Evolutionary conservation across 2,888 invertebrate genomes (phyloP).

Genomic region (Linyphia triangularis): DNA sequence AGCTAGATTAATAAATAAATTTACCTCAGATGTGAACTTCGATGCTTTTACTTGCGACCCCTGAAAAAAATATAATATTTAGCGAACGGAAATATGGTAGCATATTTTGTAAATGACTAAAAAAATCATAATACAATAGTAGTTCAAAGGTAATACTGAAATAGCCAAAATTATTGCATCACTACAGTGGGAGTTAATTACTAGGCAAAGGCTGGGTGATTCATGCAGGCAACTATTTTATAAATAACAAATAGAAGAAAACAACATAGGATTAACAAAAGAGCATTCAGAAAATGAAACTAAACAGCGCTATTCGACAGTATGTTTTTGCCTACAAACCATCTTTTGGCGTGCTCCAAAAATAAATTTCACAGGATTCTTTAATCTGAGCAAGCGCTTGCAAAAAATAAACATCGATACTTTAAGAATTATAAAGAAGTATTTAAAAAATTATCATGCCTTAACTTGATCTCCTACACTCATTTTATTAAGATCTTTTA

Average conservation of each 20-base stretch:
- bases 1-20: not conserved
- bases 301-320: not conserved
- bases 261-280: not conserved
- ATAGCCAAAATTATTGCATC: not conserved
- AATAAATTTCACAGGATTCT: conserved; percentile 13
- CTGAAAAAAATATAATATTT: conserved; percentile 17
- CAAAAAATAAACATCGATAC: conserved; percentile 54
- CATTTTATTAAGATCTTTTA: conserved; percentile 61
- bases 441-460: conserved; percentile 66
- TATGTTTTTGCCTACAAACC: conserved; percentile 61
- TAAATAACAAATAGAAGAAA: not conserved
- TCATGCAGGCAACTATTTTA: not conserved
- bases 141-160: not conserved
- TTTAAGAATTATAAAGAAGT: conserved; percentile 13
- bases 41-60: conserved; percentile 29
- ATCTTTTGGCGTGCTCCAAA: conserved; percentile 41
- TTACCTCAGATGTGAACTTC: conserved; percentile 53
- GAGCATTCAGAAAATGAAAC: not conserved
- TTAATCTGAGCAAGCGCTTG: conserved; percentile 38
- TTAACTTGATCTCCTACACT: conserved; percentile 61
- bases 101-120: not conserved
- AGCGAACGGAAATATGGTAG: not conserved
- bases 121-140: not conserved
- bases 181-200: not conserved
- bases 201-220: not conserved